Percentiles rank a stretch among this genome's conserved stretches.
Evolutionary conservation across 2,888 invertebrate species (phyloP).

Genomic region (Coecobrya sp.): DNA sequence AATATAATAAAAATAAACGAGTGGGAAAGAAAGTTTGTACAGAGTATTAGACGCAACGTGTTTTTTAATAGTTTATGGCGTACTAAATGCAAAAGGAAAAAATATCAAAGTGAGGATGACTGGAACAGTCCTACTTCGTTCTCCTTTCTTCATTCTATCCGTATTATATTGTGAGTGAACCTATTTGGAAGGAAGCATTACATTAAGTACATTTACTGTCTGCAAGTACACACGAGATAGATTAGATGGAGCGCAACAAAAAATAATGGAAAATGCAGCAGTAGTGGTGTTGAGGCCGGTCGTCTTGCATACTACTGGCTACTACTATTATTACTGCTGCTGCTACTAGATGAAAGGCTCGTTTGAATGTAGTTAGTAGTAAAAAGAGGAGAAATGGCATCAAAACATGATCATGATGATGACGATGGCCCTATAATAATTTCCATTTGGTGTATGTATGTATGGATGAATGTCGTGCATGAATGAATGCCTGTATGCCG

Average conservation of each 20-base stretch:
- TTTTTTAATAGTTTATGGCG: constrained; percentile 38
- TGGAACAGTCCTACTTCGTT: not conserved
- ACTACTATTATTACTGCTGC: not conserved
- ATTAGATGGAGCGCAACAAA: constrained; percentile 47
- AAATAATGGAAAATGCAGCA: constrained; percentile 34
- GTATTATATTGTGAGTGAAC: constrained; percentile 13
- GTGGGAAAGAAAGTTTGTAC: not conserved
- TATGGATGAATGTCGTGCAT: not conserved
- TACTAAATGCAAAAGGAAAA: constrained; percentile 22
- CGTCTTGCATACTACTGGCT: not conserved
- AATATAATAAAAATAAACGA: not conserved
- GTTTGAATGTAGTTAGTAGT: constrained; percentile 59
- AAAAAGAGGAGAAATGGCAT: constrained; percentile 40
- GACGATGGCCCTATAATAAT: not conserved
- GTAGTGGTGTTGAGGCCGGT: constrained; percentile 1
- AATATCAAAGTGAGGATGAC: constrained; percentile 16
- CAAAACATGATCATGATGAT: constrained; percentile 11
- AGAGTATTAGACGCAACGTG: constrained; percentile 15
- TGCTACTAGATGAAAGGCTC: constrained; percentile 33
- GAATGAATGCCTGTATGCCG: not conserved
- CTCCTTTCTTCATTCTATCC: not conserved
- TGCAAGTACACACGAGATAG: constrained; percentile 31
- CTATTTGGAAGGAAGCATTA: constrained; percentile 35
- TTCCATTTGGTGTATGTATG: not conserved
- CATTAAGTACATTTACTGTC: constrained; percentile 35